Conservation (phyloP, 2,113 vertebrate genomes). For the Lathamus discolor region DNA sequence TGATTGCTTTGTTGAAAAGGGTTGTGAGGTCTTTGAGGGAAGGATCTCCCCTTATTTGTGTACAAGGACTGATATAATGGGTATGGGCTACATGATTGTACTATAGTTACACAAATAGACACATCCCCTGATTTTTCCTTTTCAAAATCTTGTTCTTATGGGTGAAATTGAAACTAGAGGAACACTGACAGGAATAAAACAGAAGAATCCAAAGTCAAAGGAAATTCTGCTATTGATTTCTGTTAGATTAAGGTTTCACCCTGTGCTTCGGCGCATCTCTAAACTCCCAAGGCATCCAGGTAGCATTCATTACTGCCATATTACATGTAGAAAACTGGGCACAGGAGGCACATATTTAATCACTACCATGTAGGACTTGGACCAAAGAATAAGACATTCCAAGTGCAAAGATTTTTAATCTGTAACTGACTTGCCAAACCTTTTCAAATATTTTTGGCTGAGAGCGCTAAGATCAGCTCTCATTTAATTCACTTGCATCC, state of each 20-base stretch:
- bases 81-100: neutral
- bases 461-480: neutral
- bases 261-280: fast-evolving
- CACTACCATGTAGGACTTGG: neutral
- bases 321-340: neutral
- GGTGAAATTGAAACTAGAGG: neutral
- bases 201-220: neutral
- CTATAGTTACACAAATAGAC: neutral
- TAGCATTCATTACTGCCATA: neutral
- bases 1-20: neutral
- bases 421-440: neutral
- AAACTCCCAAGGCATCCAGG: neutral
- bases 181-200: neutral
- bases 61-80: too few relatives aligned
- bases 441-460: neutral
- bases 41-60: neutral
- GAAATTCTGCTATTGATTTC: neutral
- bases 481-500: neutral
- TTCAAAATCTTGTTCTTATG: neutral
- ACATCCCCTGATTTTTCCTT: neutral
- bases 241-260: neutral
- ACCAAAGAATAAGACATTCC: neutral
- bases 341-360: neutral
- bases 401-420: neutral
- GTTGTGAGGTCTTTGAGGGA: neutral